Conservation (phyloP, 2,888 invertebrate species). For the Pristionchus arcanus region DNA sequence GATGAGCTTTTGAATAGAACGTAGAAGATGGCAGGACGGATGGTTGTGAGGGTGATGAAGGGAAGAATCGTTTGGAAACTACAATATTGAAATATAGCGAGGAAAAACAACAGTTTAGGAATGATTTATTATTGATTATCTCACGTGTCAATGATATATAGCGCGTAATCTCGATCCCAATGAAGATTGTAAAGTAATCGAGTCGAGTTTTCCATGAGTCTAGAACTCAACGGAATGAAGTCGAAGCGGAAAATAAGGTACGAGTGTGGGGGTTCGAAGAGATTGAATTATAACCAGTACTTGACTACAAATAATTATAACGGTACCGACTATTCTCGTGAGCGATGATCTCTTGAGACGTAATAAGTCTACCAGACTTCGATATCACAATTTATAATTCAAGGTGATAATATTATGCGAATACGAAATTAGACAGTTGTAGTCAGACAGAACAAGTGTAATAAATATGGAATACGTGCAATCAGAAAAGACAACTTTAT, state of each 20-base stretch:
- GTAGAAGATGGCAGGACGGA: constrained; percentile 6
- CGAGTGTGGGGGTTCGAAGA: background rate
- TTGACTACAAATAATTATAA: background rate
- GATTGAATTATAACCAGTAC: background rate
- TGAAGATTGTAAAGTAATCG: constrained; percentile 6
- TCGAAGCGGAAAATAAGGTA: background rate
- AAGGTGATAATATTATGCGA: background rate
- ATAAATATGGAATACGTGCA: background rate
- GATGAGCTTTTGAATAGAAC: background rate
- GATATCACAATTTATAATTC: background rate
- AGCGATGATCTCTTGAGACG: no score
- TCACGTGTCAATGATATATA: constrained; percentile 1
- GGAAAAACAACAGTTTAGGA: no score
- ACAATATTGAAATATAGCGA: background rate
- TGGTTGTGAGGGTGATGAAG: constrained; percentile 13
- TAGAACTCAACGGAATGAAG: background rate
- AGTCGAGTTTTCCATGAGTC: background rate
- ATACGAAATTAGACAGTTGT: background rate
- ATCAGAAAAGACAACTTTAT: background rate
- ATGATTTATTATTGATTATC: background rate
- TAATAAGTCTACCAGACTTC: background rate
- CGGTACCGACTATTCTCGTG: background rate
- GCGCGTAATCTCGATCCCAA: constrained; percentile 7
- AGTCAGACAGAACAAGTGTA: background rate
- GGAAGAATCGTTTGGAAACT: constrained; percentile 4